A percentile compares a stretch with the other conserved stretches of the same genome.
Conservation (phyloP, 2,888 invertebrate genomes). For the Poecilus cupreus region DNA sequence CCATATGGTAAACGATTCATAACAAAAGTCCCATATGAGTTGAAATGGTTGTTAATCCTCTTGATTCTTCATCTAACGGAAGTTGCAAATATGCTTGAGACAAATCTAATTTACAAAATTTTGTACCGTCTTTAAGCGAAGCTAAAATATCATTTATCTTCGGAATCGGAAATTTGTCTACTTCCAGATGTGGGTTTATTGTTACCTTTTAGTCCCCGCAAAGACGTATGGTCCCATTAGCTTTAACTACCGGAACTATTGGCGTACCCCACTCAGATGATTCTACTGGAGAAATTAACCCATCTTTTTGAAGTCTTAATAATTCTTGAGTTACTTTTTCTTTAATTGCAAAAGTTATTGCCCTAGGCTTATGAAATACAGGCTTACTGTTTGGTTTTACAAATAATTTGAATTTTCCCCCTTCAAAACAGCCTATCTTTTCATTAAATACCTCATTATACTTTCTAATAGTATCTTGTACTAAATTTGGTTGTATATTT, state of each 20-base stretch:
- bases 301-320: neutral
- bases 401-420: no score
- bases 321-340: neutral
- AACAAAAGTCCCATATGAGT: no score
- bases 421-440: no score
- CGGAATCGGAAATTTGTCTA: constrained; percentile 66
- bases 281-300: neutral
- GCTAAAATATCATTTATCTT: constrained; percentile 61
- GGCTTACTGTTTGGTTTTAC: no score
- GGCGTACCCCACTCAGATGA: constrained; percentile 43
- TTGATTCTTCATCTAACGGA: no score
- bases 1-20: no score
- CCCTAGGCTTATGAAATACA: neutral
- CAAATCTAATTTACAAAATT: constrained; percentile 62
- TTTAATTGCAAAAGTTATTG: neutral
- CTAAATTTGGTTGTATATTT: no score
- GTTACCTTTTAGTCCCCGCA: constrained; percentile 49
- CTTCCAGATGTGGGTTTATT: constrained; percentile 55
- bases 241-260: constrained; percentile 48
- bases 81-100: constrained; percentile 62
- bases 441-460: no score
- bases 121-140: constrained; percentile 60
- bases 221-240: constrained; percentile 50
- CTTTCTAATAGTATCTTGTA: no score
- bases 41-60: no score